Evolutionary conservation across 2,888 invertebrate genomes (phyloP), one percentile per base, ranked within the genome.

Genomic region (Choristoneura rosaceana): DNA sequence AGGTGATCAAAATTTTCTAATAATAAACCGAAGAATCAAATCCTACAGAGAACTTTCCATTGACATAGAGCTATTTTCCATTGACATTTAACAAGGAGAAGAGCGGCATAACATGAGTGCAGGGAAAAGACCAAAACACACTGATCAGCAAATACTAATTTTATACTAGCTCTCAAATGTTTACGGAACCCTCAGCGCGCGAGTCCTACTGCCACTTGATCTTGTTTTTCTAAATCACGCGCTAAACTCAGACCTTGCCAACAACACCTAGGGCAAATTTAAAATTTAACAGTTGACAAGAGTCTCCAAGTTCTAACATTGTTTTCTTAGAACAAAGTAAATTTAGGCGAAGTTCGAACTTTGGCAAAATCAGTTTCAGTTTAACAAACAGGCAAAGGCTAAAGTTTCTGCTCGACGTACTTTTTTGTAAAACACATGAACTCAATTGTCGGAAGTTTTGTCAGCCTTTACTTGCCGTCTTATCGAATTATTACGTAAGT

Each of bases 291-390:
- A 71, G 71, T 71, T 63, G 63, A 71, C 71, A 68, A 47, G 41
- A 63, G 41, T 47, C 58, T 34, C 47, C 2, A 47, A 63, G 47
- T 68, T 63, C 5, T 63, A 71, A 71, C 68, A 59, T 50, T 59
- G 41, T 74, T 74, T 67, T 55, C 66, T 47, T 43, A 50, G 70
- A 67, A 74, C 70, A 74, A 70, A 74, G 73, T 65, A 74, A 74
- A 74, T 74, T 70, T 70, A 65, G 38, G 65, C 52, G 52, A 69
- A 60, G 45, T 62, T 55, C 43, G 9, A 66, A 74, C 70, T 70
- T 61, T 62, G 33, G 66, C 65, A 70, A 74, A 70, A 74, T 74
- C 74, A 74, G 70, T 74, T 74, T 74, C 74, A 70, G 70, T 74
- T 63, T 67, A 67, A 74, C 70, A 70, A 63, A 70, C 70, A 74